These are phyloP conservation scores for Penelope pileata DNA, from an alignment of 2,113 vertebrate species.

Conservation along the genomic window DNA sequence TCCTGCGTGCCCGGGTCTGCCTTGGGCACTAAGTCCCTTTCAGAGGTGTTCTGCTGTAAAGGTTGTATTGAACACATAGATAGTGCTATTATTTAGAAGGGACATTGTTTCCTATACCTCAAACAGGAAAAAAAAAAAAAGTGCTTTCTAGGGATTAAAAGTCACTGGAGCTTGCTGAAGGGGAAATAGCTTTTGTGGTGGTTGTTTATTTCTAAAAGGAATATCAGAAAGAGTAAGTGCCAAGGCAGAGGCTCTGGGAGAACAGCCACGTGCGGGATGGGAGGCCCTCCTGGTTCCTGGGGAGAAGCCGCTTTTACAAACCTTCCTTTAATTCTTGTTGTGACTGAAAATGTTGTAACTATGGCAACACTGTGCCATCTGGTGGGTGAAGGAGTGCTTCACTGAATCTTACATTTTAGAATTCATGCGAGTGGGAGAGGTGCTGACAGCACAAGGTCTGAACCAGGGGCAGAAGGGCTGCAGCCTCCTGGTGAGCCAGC, in stretches of 20 bases:
- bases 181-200: background rate
- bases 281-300: background rate
- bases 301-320: background rate
- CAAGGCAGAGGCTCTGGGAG: background rate
- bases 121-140: background rate
- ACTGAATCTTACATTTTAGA: background rate
- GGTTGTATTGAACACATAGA: background rate
- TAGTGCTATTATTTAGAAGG: background rate
- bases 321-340: background rate
- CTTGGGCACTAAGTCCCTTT: background rate
- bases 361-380: background rate
- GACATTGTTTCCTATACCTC: background rate
- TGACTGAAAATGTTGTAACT: background rate
- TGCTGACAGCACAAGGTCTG: background rate
- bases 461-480: background rate
- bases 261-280: background rate
- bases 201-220: background rate
- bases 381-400: background rate
- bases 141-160: background rate
- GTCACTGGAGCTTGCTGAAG: background rate
- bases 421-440: rapidly evolving
- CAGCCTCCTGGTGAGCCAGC: too few species aligned
- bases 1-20: background rate
- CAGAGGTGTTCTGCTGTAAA: background rate
- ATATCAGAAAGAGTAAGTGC: background rate